A percentile compares a stretch with the other conserved stretches of the same genome.
phyloP scores from a whole-genome alignment of 1,140 invertebrate species.

The Pseudomyrmex concolor region DNA sequence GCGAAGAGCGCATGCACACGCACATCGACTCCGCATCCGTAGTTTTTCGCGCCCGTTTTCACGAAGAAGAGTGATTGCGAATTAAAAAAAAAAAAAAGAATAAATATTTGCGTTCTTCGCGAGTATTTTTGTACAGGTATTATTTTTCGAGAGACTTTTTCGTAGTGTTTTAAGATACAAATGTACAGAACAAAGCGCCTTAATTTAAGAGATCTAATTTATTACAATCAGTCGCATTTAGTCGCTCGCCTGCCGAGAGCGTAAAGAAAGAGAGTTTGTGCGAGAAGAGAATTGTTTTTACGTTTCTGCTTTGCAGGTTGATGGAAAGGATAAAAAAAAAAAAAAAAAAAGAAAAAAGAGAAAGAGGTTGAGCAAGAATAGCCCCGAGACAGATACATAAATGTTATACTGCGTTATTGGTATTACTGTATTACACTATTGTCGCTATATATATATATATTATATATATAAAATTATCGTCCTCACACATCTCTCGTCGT shows the following conservation, averaged over 20 bases:
- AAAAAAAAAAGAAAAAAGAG: constrained; percentile 47
- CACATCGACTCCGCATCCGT: constrained; percentile 60
- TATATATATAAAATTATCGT: constrained; percentile 62
- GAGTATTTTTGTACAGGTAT: constrained; percentile 81
- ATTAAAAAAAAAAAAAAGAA: constrained; percentile 54
- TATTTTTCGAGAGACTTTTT: constrained; percentile 78
- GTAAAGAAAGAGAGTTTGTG: constrained; percentile 1
- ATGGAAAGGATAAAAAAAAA: constrained; percentile 13
- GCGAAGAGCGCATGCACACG: background rate
- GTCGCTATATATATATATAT: constrained; percentile 39
- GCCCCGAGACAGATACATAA: constrained; percentile 77
- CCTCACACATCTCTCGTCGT: constrained; percentile 60
- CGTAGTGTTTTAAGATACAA: constrained; percentile 72
- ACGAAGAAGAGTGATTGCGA: constrained; percentile 53
- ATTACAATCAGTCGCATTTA: constrained; percentile 79
- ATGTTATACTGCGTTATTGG: constrained; percentile 71
- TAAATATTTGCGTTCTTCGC: constrained; percentile 72
- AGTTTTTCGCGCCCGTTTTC: constrained; percentile 66
- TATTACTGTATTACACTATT: constrained; percentile 66
- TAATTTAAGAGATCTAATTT: constrained; percentile 80
- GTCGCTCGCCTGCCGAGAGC: constrained; percentile 58
- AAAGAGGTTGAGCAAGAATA: constrained; percentile 74
- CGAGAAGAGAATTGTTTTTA: constrained; percentile 26
- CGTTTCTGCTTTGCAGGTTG: constrained; percentile 56
- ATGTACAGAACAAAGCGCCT: constrained; percentile 76